Evolutionary conservation across 2,888 invertebrate species (phyloP), one percentile per base, ranked within the genome.

Genomic region (Tachina grossa): DNA sequence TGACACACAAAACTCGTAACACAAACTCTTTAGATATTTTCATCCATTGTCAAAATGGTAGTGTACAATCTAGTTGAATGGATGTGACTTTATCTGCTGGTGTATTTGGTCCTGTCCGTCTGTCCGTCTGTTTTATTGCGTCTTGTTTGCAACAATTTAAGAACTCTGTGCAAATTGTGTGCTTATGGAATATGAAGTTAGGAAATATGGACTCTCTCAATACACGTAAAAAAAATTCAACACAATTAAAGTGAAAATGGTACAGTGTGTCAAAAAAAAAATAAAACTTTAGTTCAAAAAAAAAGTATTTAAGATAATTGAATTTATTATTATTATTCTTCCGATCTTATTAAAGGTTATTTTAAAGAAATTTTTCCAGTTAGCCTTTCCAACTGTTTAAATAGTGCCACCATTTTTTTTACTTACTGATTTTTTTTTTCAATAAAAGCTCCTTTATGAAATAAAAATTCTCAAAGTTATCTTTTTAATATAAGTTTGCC

Each of bases 91-190:
- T 49, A 16, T 49, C 13, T 39, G 72, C 31, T 31, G 31, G 2
- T 6, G 31, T 31, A 31, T 31, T 31, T 31, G 31, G 31, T 31
- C 31, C 31, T 31, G 31, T 31, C 5, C 31, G 31, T 31, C 4
- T 4, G 31, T 43, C 4, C 31, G 43, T 43, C 10, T 16, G 16
- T 31, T 6, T 31, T 31, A 41, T 53, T 79, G 19, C 71, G 13
- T 71, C 10, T 22, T 19, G 11, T 63, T 78, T 19, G 63, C 63
- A 79, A 61, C 69, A 79, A 68, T 31, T 79, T 19, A 55, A 41
- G 53, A 81, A 61, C 10, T 51, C 19, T 61, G 39, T 13, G 51
- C 41, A 71, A 43, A 75, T 75, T 16, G 45, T 53, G n/a, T 22
- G 11, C 3, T 31, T 45, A 39, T 22, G 41, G 65, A n/a, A 74